phyloP scores from a whole-genome alignment of 2,888 invertebrate genomes.

The Mythimna impura region DNA sequence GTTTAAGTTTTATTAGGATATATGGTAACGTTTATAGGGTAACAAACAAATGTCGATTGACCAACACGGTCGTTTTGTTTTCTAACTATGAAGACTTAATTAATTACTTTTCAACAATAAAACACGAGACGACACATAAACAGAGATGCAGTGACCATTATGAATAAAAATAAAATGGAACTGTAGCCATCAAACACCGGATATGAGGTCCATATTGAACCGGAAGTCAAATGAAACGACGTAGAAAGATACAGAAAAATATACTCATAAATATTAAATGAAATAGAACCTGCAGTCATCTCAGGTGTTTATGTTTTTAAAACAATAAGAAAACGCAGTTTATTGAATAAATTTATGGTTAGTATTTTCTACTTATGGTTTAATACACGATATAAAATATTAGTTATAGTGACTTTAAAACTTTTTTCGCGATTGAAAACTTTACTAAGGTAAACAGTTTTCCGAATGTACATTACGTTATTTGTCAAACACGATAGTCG shows the following conservation, averaged over 20 bases:
- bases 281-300: conserved; percentile 13
- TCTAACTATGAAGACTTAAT: neutral
- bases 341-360: neutral
- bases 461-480: neutral
- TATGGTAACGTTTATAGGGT: no score
- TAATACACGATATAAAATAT: no score
- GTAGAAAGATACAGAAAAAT: conserved; percentile 15
- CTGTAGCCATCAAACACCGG: conserved; percentile 39
- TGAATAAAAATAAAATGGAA: conserved; percentile 42
- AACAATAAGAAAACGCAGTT: neutral
- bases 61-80: neutral
- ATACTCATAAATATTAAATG: conserved; percentile 23
- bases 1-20: no score
- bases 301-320: neutral
- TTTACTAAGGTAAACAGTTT: neutral
- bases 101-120: conserved; percentile 17
- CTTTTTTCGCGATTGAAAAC: conserved; percentile 7
- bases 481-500: neutral
- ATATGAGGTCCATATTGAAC: conserved; percentile 44
- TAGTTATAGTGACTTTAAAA: neutral
- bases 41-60: neutral
- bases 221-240: conserved; percentile 14
- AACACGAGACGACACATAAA: conserved; percentile 1
- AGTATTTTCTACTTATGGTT: neutral
- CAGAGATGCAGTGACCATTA: conserved; percentile 13